phyloP scores from a whole-genome alignment of 2,113 vertebrate genomes.

The Clarias macrocephalus region DNA sequence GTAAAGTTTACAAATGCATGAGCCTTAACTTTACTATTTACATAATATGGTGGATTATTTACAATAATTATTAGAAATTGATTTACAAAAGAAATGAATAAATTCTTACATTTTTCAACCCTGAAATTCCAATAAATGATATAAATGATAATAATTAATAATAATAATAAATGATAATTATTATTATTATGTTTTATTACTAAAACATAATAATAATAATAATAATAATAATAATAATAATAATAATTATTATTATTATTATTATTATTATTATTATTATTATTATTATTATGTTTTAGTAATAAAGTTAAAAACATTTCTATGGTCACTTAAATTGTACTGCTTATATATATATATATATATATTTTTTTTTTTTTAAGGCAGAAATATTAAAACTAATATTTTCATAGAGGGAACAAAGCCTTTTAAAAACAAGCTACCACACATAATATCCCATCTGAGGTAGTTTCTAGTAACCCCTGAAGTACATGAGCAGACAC shows the following conservation, averaged over 20 bases:
- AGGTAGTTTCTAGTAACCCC: neutral
- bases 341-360: no score
- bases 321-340: neutral
- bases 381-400: neutral
- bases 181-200: no score
- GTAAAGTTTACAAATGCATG: neutral
- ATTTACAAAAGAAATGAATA: no score
- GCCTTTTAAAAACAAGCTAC: neutral
- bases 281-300: neutral
- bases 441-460: neutral
- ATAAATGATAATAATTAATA: no score
- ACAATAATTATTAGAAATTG: no score
- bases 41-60: neutral
- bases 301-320: neutral
- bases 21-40: neutral
- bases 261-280: neutral
- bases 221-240: no score
- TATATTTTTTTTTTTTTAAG: neutral
- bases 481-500: conserved; percentile 1
- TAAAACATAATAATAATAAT: no score
- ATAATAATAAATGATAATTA: no score
- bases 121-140: no score
- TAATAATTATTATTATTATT: no score
- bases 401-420: neutral
- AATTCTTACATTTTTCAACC: no score